A percentile compares a stretch with the other conserved stretches of the same genome.
Conservation (phyloP, 2,797 vertebrate species). For the Hydrolagus colliei region DNA sequence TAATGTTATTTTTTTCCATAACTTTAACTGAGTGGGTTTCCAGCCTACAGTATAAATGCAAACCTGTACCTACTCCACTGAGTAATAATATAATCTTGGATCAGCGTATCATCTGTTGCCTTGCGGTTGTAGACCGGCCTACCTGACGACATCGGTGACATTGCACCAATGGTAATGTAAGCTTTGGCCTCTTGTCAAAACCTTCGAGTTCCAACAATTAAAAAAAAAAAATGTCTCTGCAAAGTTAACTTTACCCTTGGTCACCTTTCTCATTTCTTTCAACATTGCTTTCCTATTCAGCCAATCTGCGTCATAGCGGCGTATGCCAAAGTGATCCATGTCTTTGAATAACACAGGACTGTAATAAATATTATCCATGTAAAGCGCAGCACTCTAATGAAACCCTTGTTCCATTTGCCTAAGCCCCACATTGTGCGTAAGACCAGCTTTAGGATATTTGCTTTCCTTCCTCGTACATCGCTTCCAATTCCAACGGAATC, state of each 20-base stretch:
- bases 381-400: neutral
- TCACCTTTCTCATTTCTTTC: constrained; percentile 8
- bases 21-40: too few relatives aligned
- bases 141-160: too few relatives aligned
- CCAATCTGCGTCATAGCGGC: neutral
- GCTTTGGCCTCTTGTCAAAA: neutral
- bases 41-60: too few relatives aligned
- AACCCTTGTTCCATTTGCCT: constrained; percentile 13
- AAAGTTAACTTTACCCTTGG: neutral
- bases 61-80: too few relatives aligned
- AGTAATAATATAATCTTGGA: too few relatives aligned
- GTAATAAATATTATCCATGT: constrained; percentile 4
- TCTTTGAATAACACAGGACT: neutral
- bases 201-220: neutral
- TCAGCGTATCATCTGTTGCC: too few relatives aligned
- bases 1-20: too few relatives aligned
- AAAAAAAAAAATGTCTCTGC: neutral
- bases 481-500: constrained; percentile 23
- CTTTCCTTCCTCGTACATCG: neutral
- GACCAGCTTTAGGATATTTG: neutral
- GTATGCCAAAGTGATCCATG: neutral
- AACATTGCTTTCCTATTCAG: constrained; percentile 18
- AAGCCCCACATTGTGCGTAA: neutral
- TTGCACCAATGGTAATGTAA: neutral
- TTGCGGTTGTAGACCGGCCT: too few relatives aligned